Evolutionary conservation across 30 jellyfish, hydroid and myxozoan genomes (phyloP).

Genomic region (Haliclystus octoradiatus): DNA sequence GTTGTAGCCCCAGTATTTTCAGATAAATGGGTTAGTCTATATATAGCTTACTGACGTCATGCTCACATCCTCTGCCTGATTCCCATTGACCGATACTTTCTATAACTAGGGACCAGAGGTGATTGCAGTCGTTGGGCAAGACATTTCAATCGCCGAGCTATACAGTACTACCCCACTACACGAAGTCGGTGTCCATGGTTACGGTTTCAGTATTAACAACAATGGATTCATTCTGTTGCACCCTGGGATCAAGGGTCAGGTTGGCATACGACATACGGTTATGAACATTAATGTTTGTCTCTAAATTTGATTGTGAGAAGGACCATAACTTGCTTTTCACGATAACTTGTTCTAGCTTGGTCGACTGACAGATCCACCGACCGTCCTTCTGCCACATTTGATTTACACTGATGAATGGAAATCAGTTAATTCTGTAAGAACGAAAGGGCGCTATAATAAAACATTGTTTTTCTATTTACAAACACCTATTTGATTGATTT

Average conservation of each 20-base stretch:
- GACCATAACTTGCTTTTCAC: no score
- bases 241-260: slow-evolving; percentile 17
- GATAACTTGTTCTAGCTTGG: background rate
- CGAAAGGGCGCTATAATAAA: no score
- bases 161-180: slow-evolving; percentile 41
- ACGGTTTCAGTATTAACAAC: slow-evolving; percentile 53
- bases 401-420: background rate
- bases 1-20: background rate
- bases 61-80: no score
- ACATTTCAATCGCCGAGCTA: slow-evolving; percentile 47
- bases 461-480: no score
- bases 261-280: background rate
- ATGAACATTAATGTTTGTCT: no score
- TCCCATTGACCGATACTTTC: background rate
- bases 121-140: slow-evolving; percentile 62
- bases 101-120: slow-evolving; percentile 20
- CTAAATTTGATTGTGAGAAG: no score
- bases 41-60: no score
- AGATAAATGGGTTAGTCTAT: background rate
- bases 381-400: background rate
- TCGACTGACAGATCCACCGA: background rate
- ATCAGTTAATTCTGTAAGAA: no score
- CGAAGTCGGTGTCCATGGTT: slow-evolving; percentile 51
- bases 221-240: slow-evolving; percentile 56
- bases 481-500: no score